These are phyloP conservation scores for Graphium colonna DNA, from an alignment of 2,888 invertebrate species.

Conservation along the genomic window DNA sequence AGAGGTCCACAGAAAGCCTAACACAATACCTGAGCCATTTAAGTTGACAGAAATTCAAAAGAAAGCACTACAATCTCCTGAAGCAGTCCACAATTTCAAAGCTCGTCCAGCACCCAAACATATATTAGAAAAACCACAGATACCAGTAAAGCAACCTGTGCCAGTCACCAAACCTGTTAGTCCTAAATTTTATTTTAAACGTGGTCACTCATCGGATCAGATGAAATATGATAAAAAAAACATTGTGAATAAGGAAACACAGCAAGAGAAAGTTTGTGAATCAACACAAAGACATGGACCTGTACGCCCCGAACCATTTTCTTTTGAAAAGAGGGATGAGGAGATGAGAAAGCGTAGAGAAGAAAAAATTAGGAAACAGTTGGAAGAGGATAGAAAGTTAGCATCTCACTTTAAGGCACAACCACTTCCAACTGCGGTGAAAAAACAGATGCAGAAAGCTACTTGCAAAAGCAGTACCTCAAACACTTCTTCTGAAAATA, in stretches of 20 bases:
- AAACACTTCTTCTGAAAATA: slow-evolving; percentile 60
- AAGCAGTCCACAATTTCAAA: slow-evolving; percentile 64
- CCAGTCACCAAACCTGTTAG: slow-evolving; percentile 51
- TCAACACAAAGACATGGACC: slow-evolving; percentile 46
- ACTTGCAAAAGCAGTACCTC: slow-evolving; percentile 47
- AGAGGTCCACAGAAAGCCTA: slow-evolving; percentile 72
- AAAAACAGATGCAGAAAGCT: slow-evolving; percentile 57
- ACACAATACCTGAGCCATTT: slow-evolving; percentile 82
- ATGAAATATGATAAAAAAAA: slow-evolving; percentile 35
- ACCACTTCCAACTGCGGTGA: slow-evolving; percentile 80
- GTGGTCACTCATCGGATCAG: slow-evolving; percentile 40
- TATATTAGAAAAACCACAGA: slow-evolving; percentile 64
- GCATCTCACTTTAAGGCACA: slow-evolving; percentile 85
- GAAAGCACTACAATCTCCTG: slow-evolving; percentile 47
- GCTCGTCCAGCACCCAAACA: slow-evolving; percentile 83
- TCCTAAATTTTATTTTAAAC: slow-evolving; percentile 62
- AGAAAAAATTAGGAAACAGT: slow-evolving; percentile 78
- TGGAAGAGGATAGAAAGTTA: slow-evolving; percentile 81
- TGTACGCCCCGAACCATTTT: slow-evolving; percentile 79
- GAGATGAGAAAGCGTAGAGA: slow-evolving; percentile 78
- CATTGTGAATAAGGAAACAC: slow-evolving; percentile 6
- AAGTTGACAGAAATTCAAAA: slow-evolving; percentile 80
- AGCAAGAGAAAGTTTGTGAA: slow-evolving; percentile 15
- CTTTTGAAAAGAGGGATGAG: slow-evolving; percentile 84
- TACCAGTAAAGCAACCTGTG: slow-evolving; percentile 50